phyloP scores from a whole-genome alignment of 2,113 vertebrate genomes.

The Alosa alosa region DNA sequence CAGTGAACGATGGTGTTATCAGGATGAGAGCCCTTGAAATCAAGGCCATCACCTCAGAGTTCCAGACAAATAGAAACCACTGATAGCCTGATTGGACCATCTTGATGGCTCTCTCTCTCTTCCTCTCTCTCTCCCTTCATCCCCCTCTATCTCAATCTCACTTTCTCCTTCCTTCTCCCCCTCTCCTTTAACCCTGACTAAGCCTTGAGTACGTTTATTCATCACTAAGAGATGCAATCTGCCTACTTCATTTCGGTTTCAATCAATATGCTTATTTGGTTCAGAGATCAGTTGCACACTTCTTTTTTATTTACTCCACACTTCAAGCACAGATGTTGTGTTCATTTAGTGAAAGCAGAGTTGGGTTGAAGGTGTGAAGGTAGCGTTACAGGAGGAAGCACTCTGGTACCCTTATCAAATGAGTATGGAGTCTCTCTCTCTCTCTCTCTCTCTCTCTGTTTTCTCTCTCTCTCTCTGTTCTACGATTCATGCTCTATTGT shows the following conservation, averaged over 20 bases:
- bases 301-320: background rate
- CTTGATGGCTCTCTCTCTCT: background rate
- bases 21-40: conserved; percentile 36
- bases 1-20: conserved; percentile 40
- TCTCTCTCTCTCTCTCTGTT: background rate
- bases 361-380: background rate
- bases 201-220: conserved; percentile 27
- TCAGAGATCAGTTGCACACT: conserved; percentile 16
- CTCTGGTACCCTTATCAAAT: background rate
- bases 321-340: background rate
- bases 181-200: conserved; percentile 34
- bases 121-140: background rate
- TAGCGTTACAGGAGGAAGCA: background rate
- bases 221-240: conserved; percentile 23
- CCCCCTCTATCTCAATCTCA: background rate
- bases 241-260: conserved; percentile 22
- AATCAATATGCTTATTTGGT: conserved; percentile 31
- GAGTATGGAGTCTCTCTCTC: background rate
- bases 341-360: background rate
- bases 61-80: conserved; percentile 21
- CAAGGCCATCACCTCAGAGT: conserved; percentile 28
- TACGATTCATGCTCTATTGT: background rate
- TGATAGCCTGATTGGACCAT: conserved; percentile 31
- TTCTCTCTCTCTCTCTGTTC: background rate
- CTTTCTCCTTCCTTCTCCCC: background rate